Conservation (phyloP, 2,888 invertebrate species). For the Dione juno region DNA sequence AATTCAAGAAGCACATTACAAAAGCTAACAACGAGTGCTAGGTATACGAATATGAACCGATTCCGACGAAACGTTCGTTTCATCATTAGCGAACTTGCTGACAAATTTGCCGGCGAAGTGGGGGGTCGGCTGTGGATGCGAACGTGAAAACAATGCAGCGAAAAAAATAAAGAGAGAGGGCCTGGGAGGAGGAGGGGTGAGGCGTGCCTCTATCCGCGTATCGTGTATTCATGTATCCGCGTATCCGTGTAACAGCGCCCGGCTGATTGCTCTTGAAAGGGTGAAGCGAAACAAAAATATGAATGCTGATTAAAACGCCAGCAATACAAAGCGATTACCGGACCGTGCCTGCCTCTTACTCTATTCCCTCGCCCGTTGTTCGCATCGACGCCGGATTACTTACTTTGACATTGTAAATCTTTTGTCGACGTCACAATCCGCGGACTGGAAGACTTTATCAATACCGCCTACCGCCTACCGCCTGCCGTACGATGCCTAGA, state of each 20-base stretch:
- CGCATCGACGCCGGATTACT: constrained; percentile 56
- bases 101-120: constrained; percentile 16
- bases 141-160: constrained; percentile 43
- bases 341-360: constrained; percentile 57
- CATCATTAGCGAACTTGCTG: constrained; percentile 26
- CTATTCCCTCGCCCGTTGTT: constrained; percentile 50
- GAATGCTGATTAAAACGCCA: constrained; percentile 74
- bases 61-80: not conserved
- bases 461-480: constrained; percentile 24
- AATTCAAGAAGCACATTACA: constrained; percentile 12
- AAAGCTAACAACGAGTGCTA: not conserved
- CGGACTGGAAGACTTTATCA: constrained; percentile 38
- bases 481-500: constrained; percentile 27
- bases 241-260: constrained; percentile 63
- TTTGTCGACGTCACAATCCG: constrained; percentile 49
- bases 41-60: not conserved
- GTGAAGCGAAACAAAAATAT: constrained; percentile 66
- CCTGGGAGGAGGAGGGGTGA: constrained; percentile 55
- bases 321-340: constrained; percentile 72
- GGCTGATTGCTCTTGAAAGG: constrained; percentile 76
- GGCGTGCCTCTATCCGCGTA: constrained; percentile 65
- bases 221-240: constrained; percentile 50
- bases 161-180: constrained; percentile 44
- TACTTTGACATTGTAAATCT: constrained; percentile 58
- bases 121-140: constrained; percentile 30